Base-by-base conservation (phyloP, 1,140 invertebrate species). In the Trinorchestia longiramus region DNA sequence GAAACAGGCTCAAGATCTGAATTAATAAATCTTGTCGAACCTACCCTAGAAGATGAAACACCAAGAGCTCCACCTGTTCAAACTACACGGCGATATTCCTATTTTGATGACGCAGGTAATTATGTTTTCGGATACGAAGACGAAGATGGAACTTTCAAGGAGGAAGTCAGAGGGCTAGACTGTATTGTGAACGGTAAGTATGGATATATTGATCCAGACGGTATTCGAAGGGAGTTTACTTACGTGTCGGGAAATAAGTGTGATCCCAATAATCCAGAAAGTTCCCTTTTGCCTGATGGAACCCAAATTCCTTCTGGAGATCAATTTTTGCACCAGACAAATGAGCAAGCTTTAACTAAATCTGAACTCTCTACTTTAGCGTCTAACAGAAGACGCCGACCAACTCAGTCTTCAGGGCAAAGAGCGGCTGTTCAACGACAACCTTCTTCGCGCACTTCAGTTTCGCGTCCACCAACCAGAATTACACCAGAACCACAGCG, bases 161-260 rank as follows among this genome's bases (percentile, higher is more conserved):
- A 99, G 97, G 98, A 99, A 97, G 98, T 98, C 0, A 97, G 98
- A 96, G 98, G 98, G 42, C 98, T 98, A 0, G 98, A 99, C 97
- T 99, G 98, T 97, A 98, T 99, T 0, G 98, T 99, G 0, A 97
- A 98, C 95, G 99, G 99, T 11, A 99, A 99, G 97, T 99, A 99
- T 97, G 98, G 98, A 23, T 99, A 99, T 97, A 98, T 99, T 41
- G 99, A 99, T 97, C 98, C 98, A 0, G 98, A 99, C 97, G 99
- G 99, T 95, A 98, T 99, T 97, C 98, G 99, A 97, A 97, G 98
- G 96, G 98, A 99, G 97, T 99, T 99, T 97, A 98, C 98, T 0
- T 99, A 99, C 97, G 98, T 99, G 0, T 99, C 98, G n/a, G 98
- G 98, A n/a, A 99, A 99, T 97, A 98, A 98, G 4, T 99, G 98